phyloP scores from a whole-genome alignment of 2,797 vertebrate species.

The Okamejei kenojei region DNA sequence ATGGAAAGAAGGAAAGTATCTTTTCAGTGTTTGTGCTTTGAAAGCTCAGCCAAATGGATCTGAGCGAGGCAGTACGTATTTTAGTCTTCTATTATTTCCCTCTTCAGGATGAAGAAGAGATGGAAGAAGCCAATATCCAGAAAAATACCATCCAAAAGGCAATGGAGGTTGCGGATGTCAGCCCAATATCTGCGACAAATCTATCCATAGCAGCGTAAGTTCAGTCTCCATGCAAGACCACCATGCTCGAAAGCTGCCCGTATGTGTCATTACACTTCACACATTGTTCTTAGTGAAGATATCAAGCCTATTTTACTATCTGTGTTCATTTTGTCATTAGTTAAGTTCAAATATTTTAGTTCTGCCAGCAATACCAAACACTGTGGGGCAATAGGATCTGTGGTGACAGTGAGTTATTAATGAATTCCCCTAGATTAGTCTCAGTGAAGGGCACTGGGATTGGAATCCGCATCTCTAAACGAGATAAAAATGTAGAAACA shows the following conservation, averaged over 20 bases:
- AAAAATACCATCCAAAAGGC: slow-evolving; percentile 89
- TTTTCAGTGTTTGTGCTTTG: neutral
- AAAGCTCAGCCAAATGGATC: neutral
- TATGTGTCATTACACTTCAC: neutral
- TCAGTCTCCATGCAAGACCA: slow-evolving; percentile 15
- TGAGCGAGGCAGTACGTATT: neutral
- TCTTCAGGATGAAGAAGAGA: slow-evolving; percentile 85
- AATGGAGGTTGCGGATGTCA: slow-evolving; percentile 94
- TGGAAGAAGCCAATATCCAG: slow-evolving; percentile 90
- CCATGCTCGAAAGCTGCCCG: neutral
- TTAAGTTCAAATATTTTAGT: slow-evolving; percentile 22
- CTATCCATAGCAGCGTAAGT: slow-evolving; percentile 92
- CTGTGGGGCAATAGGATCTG: neutral
- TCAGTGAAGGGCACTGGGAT: neutral
- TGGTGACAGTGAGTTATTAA: neutral
- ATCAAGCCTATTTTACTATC: neutral
- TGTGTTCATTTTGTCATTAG: neutral
- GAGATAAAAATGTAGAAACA: neutral
- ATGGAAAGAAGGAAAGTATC: neutral
- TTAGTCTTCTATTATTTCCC: neutral
- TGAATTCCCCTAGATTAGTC: neutral
- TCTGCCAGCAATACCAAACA: neutral
- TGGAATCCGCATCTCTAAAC: neutral
- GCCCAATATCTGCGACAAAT: slow-evolving; percentile 86
- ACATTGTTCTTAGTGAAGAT: neutral